phyloP scores from a whole-genome alignment of 2,113 vertebrate genomes.

The Carassius carassius region DNA sequence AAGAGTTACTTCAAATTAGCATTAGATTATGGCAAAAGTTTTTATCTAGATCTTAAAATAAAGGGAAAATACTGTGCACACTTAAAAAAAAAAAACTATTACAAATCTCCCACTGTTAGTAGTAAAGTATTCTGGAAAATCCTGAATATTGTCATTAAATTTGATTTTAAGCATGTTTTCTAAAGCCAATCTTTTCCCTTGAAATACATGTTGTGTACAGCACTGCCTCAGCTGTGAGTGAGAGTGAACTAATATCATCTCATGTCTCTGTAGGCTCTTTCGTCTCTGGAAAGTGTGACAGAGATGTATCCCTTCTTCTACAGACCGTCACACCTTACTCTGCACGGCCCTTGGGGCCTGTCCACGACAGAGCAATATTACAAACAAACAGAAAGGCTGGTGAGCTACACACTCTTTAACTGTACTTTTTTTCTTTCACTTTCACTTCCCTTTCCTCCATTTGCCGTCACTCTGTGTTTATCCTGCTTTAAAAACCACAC shows the following conservation, averaged over 20 bases:
- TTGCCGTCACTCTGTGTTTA: not conserved
- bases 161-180: not conserved
- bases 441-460: not conserved
- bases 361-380: constrained; percentile 70
- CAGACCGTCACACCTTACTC: constrained; percentile 73
- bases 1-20: not conserved
- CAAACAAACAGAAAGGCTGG: constrained; percentile 70
- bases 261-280: constrained; percentile 76
- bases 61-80: not conserved
- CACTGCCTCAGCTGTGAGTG: constrained; percentile 15
- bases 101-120: not conserved
- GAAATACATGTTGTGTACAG: constrained; percentile 6
- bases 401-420: constrained; percentile 61
- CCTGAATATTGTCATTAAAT: not conserved
- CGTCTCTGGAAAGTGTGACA: constrained; percentile 79
- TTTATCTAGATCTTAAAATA: not conserved
- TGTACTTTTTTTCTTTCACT: not conserved
- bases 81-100: not conserved
- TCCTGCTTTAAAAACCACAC: not conserved
- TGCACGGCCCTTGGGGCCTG: constrained; percentile 76
- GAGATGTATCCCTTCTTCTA: constrained; percentile 89
- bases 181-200: not conserved
- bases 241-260: constrained; percentile 15
- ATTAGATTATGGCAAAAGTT: not conserved
- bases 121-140: not conserved